Evolutionary conservation across 37 sponge, comb jelly and placozoan genomes (phyloP).

Genomic region (Geodia barretti): DNA sequence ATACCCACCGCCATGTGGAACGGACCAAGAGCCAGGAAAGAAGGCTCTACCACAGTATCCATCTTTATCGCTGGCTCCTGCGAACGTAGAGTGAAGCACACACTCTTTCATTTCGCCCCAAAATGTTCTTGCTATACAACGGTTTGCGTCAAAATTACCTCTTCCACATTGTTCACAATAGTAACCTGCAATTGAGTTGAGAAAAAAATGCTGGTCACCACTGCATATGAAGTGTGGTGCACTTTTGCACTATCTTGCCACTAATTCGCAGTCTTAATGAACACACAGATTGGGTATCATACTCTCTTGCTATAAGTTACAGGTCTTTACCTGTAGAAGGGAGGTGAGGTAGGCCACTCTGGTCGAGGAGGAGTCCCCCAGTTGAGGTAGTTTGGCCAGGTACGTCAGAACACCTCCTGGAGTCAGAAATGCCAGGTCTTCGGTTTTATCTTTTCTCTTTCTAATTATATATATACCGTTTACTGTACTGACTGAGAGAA

Average conservation of each 20-base stretch:
- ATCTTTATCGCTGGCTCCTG: slow-evolving; percentile 67
- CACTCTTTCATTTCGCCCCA: too few relatives aligned
- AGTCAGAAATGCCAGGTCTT: too few relatives aligned
- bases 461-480: background rate
- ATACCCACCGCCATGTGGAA: slow-evolving; percentile 93
- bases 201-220: too few relatives aligned
- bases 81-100: background rate
- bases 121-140: too few relatives aligned
- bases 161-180: slow-evolving; percentile 71
- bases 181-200: slow-evolving; percentile 78
- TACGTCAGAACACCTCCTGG: slow-evolving; percentile 81
- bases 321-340: slow-evolving; percentile 68
- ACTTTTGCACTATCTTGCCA: too few relatives aligned
- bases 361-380: slow-evolving; percentile 81
- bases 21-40: slow-evolving; percentile 85
- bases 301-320: too few relatives aligned
- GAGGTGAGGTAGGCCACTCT: slow-evolving; percentile 89
- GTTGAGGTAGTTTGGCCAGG: slow-evolving; percentile 84
- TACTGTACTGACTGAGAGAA: slow-evolving; percentile 66
- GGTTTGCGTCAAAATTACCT: slow-evolving; percentile 42
- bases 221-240: too few relatives aligned
- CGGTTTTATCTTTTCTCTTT: too few relatives aligned
- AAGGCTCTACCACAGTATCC: slow-evolving; percentile 74
- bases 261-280: too few relatives aligned
- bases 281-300: too few relatives aligned